These are phyloP conservation scores for Alca torda DNA, from an alignment of 2,797 vertebrate genomes.

Conservation along the genomic window DNA sequence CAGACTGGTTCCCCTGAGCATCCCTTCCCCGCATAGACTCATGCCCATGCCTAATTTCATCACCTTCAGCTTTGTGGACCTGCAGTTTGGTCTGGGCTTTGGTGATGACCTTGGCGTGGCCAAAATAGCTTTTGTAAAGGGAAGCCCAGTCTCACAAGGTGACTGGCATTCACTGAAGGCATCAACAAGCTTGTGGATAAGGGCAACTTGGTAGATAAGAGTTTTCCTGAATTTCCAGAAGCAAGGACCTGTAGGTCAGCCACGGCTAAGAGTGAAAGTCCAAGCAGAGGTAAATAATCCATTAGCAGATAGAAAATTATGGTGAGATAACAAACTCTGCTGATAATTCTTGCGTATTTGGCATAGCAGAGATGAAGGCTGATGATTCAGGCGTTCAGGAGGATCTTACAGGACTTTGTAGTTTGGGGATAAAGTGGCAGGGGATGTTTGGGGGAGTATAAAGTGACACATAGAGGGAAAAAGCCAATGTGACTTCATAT, in stretches of 20 bases:
- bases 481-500: not conserved
- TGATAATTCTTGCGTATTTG: not conserved
- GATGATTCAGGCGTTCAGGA: not conserved
- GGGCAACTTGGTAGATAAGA: not conserved
- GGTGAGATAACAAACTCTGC: not conserved
- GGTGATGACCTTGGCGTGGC: not conserved
- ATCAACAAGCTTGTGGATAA: not conserved
- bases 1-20: not conserved
- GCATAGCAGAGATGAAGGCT: not conserved
- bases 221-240: not conserved
- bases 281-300: not conserved
- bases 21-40: not conserved
- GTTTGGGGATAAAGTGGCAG: not conserved
- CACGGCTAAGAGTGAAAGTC: not conserved
- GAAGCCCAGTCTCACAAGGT: not conserved
- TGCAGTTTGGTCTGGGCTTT: not conserved
- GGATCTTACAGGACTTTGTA: not conserved
- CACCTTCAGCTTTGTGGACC: not conserved
- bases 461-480: not conserved
- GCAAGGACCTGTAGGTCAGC: not conserved
- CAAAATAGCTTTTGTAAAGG: not conserved
- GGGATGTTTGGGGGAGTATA: not conserved
- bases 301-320: not conserved
- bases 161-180: not conserved
- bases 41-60: not conserved